phyloP scores from a whole-genome alignment of 1,140 invertebrate genomes.

The Pollicipes pollicipes region DNA sequence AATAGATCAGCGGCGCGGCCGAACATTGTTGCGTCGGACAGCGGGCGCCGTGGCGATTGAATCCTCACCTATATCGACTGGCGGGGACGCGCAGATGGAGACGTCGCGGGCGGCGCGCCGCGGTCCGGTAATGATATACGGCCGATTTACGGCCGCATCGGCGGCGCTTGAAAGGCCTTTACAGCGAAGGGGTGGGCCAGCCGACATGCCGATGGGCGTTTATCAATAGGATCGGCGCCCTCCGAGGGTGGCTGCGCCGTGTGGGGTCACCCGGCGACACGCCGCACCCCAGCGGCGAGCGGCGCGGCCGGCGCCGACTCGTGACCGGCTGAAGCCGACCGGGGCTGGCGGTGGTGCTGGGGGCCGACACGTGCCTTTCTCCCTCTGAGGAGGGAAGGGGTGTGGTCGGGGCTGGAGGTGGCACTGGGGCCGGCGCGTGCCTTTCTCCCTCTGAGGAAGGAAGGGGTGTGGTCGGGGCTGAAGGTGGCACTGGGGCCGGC shows the following conservation, averaged over 20 bases:
- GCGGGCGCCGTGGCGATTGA: background rate
- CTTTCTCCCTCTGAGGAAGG: no score
- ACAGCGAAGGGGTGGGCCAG: background rate
- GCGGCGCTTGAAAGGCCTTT: background rate
- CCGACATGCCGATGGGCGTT: slow-evolving; percentile 1
- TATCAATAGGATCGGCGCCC: background rate
- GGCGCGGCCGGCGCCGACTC: no score
- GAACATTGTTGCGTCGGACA: background rate
- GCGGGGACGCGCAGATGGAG: background rate
- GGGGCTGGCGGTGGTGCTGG: no score
- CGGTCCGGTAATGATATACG: background rate
- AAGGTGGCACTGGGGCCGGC: no score
- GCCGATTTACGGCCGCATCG: background rate
- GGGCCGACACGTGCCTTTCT: no score
- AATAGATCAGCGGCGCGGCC: background rate
- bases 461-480: no score
- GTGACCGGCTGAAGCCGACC: no score
- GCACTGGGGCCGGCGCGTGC: no score
- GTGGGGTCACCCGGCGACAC: no score
- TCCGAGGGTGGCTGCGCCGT: background rate
- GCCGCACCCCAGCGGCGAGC: no score
- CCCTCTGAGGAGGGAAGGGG: no score
- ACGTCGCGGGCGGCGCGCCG: background rate
- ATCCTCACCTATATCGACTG: background rate
- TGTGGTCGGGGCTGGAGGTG: no score